A percentile compares a stretch with the other conserved stretches of the same genome.
Evolutionary conservation across 2,113 vertebrate genomes (phyloP).

Genomic region (Cebidichthys violaceus): DNA sequence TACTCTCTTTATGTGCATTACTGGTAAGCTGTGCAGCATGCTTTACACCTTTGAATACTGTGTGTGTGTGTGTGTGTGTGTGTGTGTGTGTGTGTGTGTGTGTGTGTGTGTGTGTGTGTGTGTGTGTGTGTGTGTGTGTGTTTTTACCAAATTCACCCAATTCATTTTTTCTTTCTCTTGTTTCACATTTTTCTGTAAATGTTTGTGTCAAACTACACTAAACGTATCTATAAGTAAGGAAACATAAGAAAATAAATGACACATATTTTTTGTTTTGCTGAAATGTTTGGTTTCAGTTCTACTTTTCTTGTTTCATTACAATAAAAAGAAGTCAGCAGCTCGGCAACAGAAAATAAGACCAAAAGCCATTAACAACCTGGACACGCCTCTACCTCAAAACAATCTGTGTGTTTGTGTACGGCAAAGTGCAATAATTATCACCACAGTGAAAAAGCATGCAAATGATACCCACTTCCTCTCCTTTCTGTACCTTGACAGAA

Average conservation of each 20-base stretch:
- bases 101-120: neutral
- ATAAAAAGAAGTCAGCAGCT: neutral
- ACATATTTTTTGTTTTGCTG: neutral
- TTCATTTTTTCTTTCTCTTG: neutral
- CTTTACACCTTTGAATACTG: neutral
- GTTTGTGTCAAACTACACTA: neutral
- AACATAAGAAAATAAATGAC: neutral
- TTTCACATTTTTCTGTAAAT: neutral
- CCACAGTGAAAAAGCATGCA: conserved; percentile 3
- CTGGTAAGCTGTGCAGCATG: neutral
- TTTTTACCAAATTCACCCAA: neutral
- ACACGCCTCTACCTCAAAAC: neutral
- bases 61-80: too few relatives aligned
- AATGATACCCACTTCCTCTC: conserved; percentile 43
- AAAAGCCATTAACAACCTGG: neutral
- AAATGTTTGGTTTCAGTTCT: neutral
- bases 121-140: neutral
- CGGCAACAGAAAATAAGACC: neutral
- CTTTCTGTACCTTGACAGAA: conserved; percentile 28
- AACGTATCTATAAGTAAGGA: neutral
- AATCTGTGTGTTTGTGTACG: neutral
- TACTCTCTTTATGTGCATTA: neutral
- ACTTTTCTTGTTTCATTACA: neutral
- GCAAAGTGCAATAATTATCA: conserved; percentile 8
- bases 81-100: neutral